Evolutionary conservation across 2,113 vertebrate genomes (phyloP).

Genomic region (Coregonus clupeaformis): DNA sequence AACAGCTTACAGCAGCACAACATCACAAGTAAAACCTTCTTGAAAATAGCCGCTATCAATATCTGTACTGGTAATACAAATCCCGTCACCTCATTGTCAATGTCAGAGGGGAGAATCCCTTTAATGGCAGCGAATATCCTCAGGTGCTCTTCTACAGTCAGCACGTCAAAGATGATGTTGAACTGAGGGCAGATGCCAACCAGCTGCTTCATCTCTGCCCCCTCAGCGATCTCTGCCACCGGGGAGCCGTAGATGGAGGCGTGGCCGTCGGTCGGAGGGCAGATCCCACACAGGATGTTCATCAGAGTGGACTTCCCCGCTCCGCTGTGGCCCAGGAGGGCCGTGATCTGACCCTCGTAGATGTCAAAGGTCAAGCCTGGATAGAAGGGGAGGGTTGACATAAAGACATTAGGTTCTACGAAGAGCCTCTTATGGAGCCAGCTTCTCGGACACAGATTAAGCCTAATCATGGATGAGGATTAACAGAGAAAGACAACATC

Average conservation of each 20-base stretch:
- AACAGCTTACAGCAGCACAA: too few relatives aligned
- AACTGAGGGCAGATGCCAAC: conserved; percentile 93
- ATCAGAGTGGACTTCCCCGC: conserved; percentile 95
- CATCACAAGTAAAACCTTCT: too few relatives aligned
- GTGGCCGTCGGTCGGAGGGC: conserved; percentile 81
- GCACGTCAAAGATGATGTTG: conserved; percentile 93
- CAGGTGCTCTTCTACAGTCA: conserved; percentile 95
- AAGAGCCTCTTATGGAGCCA: too few relatives aligned
- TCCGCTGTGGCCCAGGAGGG: conserved; percentile 93
- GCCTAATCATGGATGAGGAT: too few relatives aligned
- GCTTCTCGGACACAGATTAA: too few relatives aligned
- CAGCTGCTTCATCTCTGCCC: conserved; percentile 87
- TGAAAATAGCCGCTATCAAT: too few relatives aligned
- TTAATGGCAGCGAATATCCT: conserved; percentile 92
- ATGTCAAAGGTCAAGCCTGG: conserved; percentile 93
- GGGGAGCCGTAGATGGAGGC: conserved; percentile 89
- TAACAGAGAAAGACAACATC: too few relatives aligned
- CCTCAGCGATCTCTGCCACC: conserved; percentile 87
- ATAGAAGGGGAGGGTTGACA: neutral
- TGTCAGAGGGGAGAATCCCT: conserved; percentile 82
- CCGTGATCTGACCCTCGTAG: conserved; percentile 96
- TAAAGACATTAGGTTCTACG: neutral
- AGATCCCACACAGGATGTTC: conserved; percentile 95
- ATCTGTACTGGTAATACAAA: too few relatives aligned
- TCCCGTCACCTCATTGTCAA: conserved; percentile 82